phyloP scores from a whole-genome alignment of 2,888 invertebrate species.

The Cataglyphis rosenhaueri region DNA sequence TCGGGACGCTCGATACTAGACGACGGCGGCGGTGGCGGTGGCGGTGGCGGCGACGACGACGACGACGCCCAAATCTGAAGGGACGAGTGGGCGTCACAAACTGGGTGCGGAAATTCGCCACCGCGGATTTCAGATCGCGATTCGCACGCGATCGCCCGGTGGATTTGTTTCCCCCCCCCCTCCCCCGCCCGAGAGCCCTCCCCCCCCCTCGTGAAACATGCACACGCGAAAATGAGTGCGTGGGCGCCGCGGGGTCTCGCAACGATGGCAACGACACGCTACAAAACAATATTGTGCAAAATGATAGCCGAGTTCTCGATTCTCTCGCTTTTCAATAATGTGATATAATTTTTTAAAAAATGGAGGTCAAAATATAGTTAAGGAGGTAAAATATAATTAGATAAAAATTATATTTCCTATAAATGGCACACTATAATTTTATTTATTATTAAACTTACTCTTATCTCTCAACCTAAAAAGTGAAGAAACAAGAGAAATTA shows the following conservation, averaged over 20 bases:
- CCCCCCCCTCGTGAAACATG: background rate
- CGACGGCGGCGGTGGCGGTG: conserved; percentile 78
- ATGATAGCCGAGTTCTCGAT: background rate
- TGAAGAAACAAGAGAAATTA: background rate
- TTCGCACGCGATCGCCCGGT: conserved; percentile 51
- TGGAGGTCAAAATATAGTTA: background rate
- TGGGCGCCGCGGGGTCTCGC: conserved; percentile 44
- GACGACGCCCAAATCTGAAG: conserved; percentile 70
- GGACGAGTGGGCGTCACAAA: conserved; percentile 43
- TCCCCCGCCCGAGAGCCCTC: no score
- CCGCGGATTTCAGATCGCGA: conserved; percentile 49
- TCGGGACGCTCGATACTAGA: conserved; percentile 85
- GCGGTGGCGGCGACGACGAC: conserved; percentile 17
- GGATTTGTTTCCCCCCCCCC: background rate
- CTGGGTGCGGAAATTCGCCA: conserved; percentile 49
- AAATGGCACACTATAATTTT: background rate
- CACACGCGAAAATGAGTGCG: background rate
- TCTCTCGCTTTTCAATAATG: background rate
- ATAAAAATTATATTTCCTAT: background rate
- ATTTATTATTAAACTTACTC: background rate
- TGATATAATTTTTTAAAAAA: background rate
- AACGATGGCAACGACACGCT: conserved; percentile 47
- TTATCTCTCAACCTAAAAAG: background rate
- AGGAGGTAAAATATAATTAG: background rate
- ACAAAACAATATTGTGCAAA: conserved; percentile 32